Conservation (phyloP, 2,888 invertebrate genomes). For the Mimachlamys varia region DNA sequence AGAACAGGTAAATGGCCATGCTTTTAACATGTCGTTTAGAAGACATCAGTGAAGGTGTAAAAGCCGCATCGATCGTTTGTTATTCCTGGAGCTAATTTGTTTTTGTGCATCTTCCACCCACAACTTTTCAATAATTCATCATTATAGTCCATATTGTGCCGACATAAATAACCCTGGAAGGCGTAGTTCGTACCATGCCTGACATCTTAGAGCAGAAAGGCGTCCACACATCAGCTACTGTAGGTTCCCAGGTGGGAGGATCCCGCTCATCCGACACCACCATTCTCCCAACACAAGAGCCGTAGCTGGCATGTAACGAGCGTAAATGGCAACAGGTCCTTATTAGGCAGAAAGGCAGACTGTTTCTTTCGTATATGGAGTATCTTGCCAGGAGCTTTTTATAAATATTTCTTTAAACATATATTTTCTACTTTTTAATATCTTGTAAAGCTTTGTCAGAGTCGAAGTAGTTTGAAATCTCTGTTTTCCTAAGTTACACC, state of each 20-base stretch:
- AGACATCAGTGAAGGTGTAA: neutral
- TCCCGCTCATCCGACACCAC: neutral
- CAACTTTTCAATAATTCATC: neutral
- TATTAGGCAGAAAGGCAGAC: neutral
- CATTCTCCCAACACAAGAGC: neutral
- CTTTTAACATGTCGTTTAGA: neutral
- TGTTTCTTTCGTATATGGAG: neutral
- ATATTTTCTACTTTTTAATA: no score
- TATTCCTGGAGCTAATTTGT: neutral
- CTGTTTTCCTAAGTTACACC: no score
- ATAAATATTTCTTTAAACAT: neutral
- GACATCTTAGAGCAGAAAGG: neutral
- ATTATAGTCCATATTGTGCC: neutral
- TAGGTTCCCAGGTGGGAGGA: neutral
- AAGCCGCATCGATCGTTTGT: neutral
- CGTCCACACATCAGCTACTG: neutral
- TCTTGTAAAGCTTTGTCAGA: no score
- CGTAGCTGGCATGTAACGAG: neutral
- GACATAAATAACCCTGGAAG: neutral
- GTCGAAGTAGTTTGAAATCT: no score
- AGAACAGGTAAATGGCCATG: neutral
- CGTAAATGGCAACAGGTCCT: neutral
- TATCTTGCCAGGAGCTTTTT: neutral
- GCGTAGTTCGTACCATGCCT: neutral
- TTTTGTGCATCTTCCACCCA: conserved; percentile 5